Base-by-base conservation (phyloP, 2,797 vertebrate species). In the Melanotaenia boesemani region DNA sequence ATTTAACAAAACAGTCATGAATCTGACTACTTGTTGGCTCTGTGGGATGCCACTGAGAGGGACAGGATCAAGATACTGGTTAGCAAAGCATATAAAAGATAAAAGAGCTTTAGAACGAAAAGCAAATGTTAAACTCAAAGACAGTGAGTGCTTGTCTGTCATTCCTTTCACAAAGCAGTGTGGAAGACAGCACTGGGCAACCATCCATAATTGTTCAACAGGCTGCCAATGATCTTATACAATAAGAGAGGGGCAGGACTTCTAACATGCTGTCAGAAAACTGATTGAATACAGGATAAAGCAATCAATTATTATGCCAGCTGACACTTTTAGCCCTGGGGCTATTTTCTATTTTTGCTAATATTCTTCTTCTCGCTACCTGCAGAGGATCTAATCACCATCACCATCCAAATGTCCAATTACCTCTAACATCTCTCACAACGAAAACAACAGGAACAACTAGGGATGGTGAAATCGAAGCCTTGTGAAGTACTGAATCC, bases 381-480 rank as follows among this genome's bases (percentile, higher is more conserved):
- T 50, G 55, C 63, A 30, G 54, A 63, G 24, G 63, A 63, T 24
- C 60, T 48, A 59, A 56, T 64, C 36, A 60, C 48, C 67, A 41
- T 67, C 64, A 48, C 44, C 36, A 28, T 34, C 16, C 63, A 39
- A 37, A 12, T n/a, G 44, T 65, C 55, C 39, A 65, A 57, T 16
- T n/a, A 48, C 22, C 48, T 36, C 59, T 32, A 62, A 37, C 28
- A 6, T 46, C 18, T 57, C 39, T 39, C 22, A 59, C 62, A 34
- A 48, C 39, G 56, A 67, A n/a, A 34, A 59, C 32, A 50, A 26
- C 26, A 26, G 26, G 55, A 34, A 39, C 50, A 50, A 32, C 66
- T 39, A 11, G 9, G 37, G 34, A 36, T 36, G 34, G 10, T 11
- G 2, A 39, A 39, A 39, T 2, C 11, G 9, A 39, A 39, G 37